These are phyloP conservation scores for Ariolimax columbianus DNA, from an alignment of 2,888 invertebrate genomes.

Conservation along the genomic window DNA sequence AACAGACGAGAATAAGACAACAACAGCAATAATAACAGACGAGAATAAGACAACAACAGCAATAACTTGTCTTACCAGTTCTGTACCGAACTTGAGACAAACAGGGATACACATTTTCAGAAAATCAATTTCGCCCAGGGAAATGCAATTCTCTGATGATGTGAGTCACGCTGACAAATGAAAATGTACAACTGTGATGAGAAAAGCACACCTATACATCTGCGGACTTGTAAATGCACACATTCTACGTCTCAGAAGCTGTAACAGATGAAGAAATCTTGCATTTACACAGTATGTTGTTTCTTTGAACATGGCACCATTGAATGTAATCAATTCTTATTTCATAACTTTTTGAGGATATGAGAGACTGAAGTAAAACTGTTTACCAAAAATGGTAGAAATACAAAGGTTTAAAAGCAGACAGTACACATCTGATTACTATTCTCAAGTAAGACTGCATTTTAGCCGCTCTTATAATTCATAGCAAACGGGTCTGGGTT, in stretches of 20 bases:
- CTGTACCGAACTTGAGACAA: conserved; percentile 46
- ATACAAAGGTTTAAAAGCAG: too few relatives aligned
- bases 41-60: neutral
- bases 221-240: neutral
- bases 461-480: too few relatives aligned
- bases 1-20: neutral
- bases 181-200: conserved; percentile 11
- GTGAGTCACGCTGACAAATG: neutral
- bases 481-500: too few relatives aligned
- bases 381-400: too few relatives aligned
- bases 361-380: too few relatives aligned
- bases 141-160: conserved; percentile 4
- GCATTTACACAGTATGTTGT: neutral
- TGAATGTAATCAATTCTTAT: too few relatives aligned
- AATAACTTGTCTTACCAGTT: conserved; percentile 35
- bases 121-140: neutral
- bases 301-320: too few relatives aligned
- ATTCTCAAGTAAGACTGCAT: too few relatives aligned
- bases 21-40: neutral
- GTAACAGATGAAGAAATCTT: neutral
- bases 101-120: conserved; percentile 19
- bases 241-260: neutral
- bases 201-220: conserved; percentile 30
- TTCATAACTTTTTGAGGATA: too few relatives aligned
- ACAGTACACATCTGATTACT: too few relatives aligned